Percentiles rank a stretch among this genome's conserved stretches.
These are phyloP conservation scores for Luscinia megarhynchos DNA, from an alignment of 2,797 vertebrate species.

Conservation along the genomic window DNA sequence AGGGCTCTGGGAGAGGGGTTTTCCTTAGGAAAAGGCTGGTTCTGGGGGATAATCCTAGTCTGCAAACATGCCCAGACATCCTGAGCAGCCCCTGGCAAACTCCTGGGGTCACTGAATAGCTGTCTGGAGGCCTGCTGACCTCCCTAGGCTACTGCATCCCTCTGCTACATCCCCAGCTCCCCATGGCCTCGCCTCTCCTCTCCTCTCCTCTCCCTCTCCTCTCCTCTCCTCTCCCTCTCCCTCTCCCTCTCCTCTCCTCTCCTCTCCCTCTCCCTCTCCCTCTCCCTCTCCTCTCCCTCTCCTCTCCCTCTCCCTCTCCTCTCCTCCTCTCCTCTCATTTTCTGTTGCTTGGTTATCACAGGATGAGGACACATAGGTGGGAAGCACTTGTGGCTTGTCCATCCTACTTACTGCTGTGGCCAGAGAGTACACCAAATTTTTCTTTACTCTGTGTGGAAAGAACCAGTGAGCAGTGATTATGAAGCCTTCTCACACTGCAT, in stretches of 20 bases:
- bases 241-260: no score
- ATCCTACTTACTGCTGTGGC: neutral
- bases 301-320: no score
- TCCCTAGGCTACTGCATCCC: neutral
- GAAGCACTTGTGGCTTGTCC: no score
- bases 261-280: no score
- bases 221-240: no score
- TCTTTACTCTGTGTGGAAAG: neutral
- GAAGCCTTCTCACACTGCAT: neutral
- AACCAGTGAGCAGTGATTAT: neutral
- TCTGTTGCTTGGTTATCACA: no score
- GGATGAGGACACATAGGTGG: no score
- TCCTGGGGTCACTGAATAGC: neutral
- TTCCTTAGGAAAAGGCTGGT: neutral
- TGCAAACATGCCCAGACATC: accelerated
- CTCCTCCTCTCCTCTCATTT: no score
- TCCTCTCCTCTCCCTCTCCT: no score
- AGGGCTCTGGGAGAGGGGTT: neutral
- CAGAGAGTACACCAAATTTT: neutral
- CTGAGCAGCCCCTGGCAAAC: accelerated
- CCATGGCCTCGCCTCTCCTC: neutral
- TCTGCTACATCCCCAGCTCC: accelerated
- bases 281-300: neutral
- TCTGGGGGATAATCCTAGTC: neutral
- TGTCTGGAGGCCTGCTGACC: neutral